Base-by-base conservation (phyloP, 1,140 invertebrate species). In the Oncopeltus fasciatus region DNA sequence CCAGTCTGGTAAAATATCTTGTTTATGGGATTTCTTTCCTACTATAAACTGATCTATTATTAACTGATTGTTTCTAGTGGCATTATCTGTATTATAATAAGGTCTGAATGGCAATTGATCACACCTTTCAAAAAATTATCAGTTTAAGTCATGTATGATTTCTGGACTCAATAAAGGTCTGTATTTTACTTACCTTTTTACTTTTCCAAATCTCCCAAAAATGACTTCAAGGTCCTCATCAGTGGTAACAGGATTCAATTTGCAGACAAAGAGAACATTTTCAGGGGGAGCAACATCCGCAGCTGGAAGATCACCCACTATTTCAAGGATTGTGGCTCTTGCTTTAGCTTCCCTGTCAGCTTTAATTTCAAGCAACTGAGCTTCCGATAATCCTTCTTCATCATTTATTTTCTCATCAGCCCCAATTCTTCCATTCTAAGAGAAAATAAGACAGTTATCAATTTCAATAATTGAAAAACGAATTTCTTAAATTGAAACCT, bases 241-340 rank as follows among this genome's bases (percentile, higher is more conserved):
- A 33, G 84, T 94, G 2, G 97, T 99, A 0, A 99, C 94, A 27
- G 96, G 95, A 80, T 99, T 99, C n/a, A 99, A 76, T 79, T 99
- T 99, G 76, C 97, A 99, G 8, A 99, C 92, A 77, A 99, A 99
- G 0, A 99, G 75, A 12, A 99, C 94, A 80, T 99, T 99, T 77
- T 99, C 97, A 9, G 95, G 95, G 0, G 97, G 97, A 21, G 91
- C 92, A 71, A 97, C 89, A 47, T 99, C 95, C 44, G 90, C 94
- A 77, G 96, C 88, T 0, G 95, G 96, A 59, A 99, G 77, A 76
- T 99, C 97, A 0, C 96, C 96, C 33, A 99, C 91, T 77, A 99
- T 98, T 81, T 99, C 95, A 44, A 99, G 77, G 67, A 99, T 94
- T 20, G 95, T 96, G 9, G 97, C 96, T 69, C 94, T 80, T 18